These are phyloP conservation scores for Myotis davidii DNA, from an alignment of 2,113 vertebrate species.

Conservation along the genomic window DNA sequence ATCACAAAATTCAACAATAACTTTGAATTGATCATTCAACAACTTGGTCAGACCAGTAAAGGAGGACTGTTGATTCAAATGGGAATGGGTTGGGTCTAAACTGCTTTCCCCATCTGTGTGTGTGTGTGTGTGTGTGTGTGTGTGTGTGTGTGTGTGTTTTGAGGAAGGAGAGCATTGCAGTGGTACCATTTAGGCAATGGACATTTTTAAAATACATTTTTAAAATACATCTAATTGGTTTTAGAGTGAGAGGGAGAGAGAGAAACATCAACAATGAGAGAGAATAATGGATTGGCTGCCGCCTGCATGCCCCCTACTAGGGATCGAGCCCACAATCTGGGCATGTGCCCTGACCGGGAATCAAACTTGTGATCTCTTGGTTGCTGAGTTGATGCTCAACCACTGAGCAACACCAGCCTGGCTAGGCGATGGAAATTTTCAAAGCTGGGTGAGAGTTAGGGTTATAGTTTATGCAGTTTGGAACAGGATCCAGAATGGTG, in stretches of 20 bases:
- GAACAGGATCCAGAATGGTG: background rate
- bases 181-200: background rate
- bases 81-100: background rate
- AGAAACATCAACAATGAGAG: too few species aligned
- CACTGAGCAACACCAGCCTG: background rate
- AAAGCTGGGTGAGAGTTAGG: background rate
- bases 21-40: background rate
- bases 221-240: background rate
- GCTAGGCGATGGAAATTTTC: background rate
- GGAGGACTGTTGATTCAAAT: background rate
- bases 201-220: background rate
- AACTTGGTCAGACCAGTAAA: background rate
- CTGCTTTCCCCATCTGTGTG: background rate
- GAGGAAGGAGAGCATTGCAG: background rate
- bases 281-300: too few species aligned
- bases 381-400: too few species aligned
- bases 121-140: background rate
- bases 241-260: background rate
- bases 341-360: too few species aligned
- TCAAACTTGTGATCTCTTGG: too few species aligned
- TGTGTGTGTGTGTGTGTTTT: background rate
- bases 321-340: too few species aligned
- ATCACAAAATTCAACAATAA: background rate
- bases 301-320: too few species aligned
- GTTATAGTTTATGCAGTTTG: background rate